phyloP scores from a whole-genome alignment of 2,797 vertebrate genomes.

The Petrocephalus sullivani region DNA sequence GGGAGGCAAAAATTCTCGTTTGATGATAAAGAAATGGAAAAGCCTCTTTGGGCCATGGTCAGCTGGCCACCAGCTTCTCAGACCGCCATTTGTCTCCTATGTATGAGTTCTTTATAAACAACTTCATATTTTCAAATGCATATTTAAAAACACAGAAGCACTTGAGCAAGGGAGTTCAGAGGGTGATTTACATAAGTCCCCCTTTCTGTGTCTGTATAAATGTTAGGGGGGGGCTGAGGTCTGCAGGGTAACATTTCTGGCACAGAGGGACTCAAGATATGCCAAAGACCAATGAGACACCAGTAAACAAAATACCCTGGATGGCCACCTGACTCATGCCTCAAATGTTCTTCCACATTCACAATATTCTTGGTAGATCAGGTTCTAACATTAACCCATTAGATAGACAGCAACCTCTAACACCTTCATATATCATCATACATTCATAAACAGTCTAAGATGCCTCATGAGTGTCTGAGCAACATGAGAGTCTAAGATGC shows the following conservation, averaged over 20 bases:
- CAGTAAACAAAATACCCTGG: not conserved
- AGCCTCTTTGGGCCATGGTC: not conserved
- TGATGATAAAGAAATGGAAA: constrained; percentile 5
- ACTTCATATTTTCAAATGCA: not conserved
- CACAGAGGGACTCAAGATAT: not conserved
- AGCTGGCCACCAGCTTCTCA: not conserved
- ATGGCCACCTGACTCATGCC: not conserved
- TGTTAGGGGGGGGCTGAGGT: not conserved
- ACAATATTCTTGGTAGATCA: not conserved
- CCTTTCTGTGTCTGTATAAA: not conserved
- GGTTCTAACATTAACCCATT: not conserved
- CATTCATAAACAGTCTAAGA: not conserved
- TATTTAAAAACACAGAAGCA: not conserved
- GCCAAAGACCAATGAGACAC: not conserved
- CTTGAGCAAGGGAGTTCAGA: not conserved
- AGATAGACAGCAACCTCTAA: not conserved
- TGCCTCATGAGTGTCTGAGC: not conserved
- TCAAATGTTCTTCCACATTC: not conserved
- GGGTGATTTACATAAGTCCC: not conserved
- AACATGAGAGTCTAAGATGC: not conserved
- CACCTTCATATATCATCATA: not conserved
- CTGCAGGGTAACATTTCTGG: not conserved
- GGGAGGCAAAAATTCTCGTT: not conserved
- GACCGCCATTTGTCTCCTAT: not conserved
- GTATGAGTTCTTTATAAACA: not conserved